Evolutionary conservation across 1,140 invertebrate species (phyloP).

Genomic region (Lordiphosa stackelbergi): DNA sequence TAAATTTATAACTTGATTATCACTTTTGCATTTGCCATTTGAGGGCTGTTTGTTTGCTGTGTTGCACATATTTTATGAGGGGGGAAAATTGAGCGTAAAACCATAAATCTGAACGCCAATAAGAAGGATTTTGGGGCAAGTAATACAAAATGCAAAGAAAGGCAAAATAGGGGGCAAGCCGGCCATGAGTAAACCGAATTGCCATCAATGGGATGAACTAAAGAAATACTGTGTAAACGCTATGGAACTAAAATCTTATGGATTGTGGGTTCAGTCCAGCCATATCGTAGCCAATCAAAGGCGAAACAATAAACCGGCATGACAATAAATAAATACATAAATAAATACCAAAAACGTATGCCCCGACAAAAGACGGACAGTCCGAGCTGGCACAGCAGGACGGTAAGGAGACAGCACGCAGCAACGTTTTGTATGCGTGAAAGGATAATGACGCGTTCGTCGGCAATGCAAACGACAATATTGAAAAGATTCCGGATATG

Average conservation of each 20-base stretch:
- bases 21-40: slow-evolving; percentile 31
- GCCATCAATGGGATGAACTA: background rate
- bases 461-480: slow-evolving; percentile 57
- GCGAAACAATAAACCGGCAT: slow-evolving; percentile 71
- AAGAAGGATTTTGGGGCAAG: slow-evolving; percentile 24
- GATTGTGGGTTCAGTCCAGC: background rate
- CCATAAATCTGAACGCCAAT: slow-evolving; percentile 47
- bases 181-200: slow-evolving; percentile 13
- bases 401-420: slow-evolving; percentile 6
- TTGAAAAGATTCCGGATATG: slow-evolving; percentile 26
- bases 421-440: slow-evolving; percentile 34
- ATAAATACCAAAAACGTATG: slow-evolving; percentile 46
- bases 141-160: slow-evolving; percentile 6
- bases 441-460: slow-evolving; percentile 61
- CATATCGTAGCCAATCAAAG: slow-evolving; percentile 58
- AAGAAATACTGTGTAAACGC: slow-evolving; percentile 9
- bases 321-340: slow-evolving; percentile 71
- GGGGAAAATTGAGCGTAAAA: slow-evolving; percentile 36
- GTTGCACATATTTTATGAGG: background rate
- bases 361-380: slow-evolving; percentile 33
- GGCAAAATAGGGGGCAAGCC: slow-evolving; percentile 1
- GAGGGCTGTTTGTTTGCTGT: background rate
- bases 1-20: slow-evolving; percentile 58
- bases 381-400: background rate
- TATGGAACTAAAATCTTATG: slow-evolving; percentile 3